phyloP scores from a whole-genome alignment of 2,888 invertebrate species.

The Amblyjoppa fuscipennis region DNA sequence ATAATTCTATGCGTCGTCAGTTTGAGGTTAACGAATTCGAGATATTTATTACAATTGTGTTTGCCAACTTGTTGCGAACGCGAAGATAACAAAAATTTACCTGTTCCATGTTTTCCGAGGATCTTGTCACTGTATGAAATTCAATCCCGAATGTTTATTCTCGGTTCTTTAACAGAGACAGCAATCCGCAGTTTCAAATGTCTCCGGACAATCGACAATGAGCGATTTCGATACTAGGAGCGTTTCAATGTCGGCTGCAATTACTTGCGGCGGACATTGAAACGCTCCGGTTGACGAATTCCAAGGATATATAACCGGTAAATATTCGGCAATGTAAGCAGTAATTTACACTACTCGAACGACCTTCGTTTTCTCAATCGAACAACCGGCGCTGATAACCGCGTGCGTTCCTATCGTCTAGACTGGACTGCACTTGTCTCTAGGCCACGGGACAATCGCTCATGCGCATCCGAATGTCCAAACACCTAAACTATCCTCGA shows the following conservation, averaged over 20 bases:
- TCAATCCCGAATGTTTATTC: neutral
- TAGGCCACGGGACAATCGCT: conserved; percentile 6
- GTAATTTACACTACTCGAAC: neutral
- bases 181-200: neutral
- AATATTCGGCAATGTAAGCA: neutral
- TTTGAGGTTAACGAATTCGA: neutral
- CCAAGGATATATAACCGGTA: too few species aligned
- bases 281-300: neutral
- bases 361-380: neutral
- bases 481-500: neutral
- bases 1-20: neutral
- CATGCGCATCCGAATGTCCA: neutral
- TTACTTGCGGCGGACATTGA: neutral
- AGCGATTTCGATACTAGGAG: neutral
- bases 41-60: neutral
- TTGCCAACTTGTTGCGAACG: neutral
- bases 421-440: neutral
- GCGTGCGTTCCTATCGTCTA: conserved; percentile 1
- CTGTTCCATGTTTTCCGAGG: conserved; percentile 43
- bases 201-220: neutral
- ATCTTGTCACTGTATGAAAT: neutral
- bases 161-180: neutral
- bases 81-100: conserved; percentile 14
- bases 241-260: neutral
- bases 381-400: conserved; percentile 10